A percentile compares a stretch with the other conserved stretches of the same genome.
These are phyloP conservation scores for Harpagifer antarcticus DNA, from an alignment of 2,797 vertebrate species.

Conservation along the genomic window DNA sequence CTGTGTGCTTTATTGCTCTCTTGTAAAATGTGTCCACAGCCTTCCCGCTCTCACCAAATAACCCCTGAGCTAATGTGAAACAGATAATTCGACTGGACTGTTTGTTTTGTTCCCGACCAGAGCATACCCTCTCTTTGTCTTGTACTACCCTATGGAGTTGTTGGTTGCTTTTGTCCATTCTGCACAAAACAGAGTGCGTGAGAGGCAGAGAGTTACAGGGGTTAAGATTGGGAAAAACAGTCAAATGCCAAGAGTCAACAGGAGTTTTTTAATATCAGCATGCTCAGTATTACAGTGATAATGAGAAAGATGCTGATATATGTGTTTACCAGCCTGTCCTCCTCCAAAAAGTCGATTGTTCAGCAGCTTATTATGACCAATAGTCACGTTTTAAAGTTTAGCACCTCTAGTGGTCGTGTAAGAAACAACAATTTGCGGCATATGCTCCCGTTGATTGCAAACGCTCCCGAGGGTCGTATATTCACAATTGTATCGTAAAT, in stretches of 20 bases:
- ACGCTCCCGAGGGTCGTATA: too few species aligned
- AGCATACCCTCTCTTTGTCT: conserved; percentile 5
- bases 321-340: too few species aligned
- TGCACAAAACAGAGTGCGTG: conserved; percentile 1
- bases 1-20: conserved; percentile 22
- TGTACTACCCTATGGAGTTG: background rate
- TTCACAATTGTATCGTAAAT: too few species aligned
- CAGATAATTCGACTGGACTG: conserved; percentile 1
- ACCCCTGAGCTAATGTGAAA: background rate
- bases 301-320: background rate
- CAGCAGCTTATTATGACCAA: too few species aligned
- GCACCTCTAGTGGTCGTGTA: too few species aligned
- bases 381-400: too few species aligned
- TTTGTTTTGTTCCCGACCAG: conserved; percentile 2
- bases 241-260: too few species aligned
- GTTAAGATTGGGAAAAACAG: too few species aligned
- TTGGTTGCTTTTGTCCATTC: background rate
- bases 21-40: conserved; percentile 36
- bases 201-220: background rate
- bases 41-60: conserved; percentile 10
- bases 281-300: background rate
- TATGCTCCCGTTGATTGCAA: too few species aligned
- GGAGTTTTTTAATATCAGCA: background rate
- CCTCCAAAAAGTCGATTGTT: too few species aligned
- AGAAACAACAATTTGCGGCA: too few species aligned